phyloP scores from a whole-genome alignment of 1,140 invertebrate genomes.

The Musca domestica region DNA sequence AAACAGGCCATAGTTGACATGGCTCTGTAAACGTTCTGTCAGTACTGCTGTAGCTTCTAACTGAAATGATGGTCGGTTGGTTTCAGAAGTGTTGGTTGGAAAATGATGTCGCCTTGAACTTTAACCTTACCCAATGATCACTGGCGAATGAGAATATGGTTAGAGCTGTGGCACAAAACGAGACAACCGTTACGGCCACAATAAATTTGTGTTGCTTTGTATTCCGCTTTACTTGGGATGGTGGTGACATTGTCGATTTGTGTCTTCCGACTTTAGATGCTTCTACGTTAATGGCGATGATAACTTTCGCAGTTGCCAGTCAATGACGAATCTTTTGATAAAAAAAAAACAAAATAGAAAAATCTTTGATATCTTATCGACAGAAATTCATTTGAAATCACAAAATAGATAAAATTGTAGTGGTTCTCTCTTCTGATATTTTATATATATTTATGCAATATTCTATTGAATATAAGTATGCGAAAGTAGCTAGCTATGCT shows the following conservation, averaged over 20 bases:
- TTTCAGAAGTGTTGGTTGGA: neutral
- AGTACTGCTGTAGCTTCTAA: conserved; percentile 13
- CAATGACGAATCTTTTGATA: too few species aligned
- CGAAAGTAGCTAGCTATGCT: too few species aligned
- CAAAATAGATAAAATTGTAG: too few species aligned
- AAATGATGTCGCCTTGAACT: neutral
- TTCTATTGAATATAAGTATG: too few species aligned
- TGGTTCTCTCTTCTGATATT: too few species aligned
- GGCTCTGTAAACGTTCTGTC: conserved; percentile 3
- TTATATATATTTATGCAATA: too few species aligned
- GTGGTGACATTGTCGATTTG: neutral
- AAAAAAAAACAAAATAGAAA: too few species aligned
- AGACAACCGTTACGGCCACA: neutral
- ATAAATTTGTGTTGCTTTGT: conserved; percentile 13
- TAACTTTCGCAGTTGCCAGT: too few species aligned
- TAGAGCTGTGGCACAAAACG: neutral
- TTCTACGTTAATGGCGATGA: neutral
- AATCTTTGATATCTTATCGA: too few species aligned
- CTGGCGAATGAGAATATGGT: neutral
- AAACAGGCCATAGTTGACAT: conserved; percentile 9
- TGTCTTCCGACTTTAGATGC: neutral
- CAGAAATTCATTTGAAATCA: too few species aligned
- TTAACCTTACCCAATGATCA: conserved; percentile 10
- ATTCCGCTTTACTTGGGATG: neutral
- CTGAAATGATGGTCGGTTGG: neutral